Evolutionary conservation across 37 sponge, comb jelly and placozoan species (phyloP).

Genomic region (Halisarca cf. caerulea): DNA sequence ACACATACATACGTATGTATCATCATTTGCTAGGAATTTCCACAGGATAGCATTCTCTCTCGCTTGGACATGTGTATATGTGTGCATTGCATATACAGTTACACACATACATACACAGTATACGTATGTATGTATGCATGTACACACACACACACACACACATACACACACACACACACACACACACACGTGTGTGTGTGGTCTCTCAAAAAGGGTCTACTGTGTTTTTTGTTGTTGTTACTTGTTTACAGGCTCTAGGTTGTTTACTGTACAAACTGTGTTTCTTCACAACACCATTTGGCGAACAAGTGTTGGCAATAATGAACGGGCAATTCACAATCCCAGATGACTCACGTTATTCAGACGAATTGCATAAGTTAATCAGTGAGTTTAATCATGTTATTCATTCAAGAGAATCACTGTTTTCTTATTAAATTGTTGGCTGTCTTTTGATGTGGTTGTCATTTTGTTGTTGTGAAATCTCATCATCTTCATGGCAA

Average conservation of each 20-base stretch:
- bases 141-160: no score
- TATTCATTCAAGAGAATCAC: not conserved
- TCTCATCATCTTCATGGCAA: no score
- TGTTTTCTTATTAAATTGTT: not conserved
- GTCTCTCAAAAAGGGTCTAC: not conserved
- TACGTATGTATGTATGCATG: not conserved
- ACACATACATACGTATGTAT: no score
- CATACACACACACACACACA: not conserved
- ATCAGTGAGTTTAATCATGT: constrained; percentile 62
- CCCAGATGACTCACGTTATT: constrained; percentile 69
- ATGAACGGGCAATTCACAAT: constrained; percentile 74
- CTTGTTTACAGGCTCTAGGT: constrained; percentile 83
- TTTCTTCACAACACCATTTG: constrained; percentile 95
- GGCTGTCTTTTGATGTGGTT: not conserved
- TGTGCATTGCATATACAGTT: no score
- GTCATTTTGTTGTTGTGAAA: no score
- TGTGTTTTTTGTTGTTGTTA: no score
- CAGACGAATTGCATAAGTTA: constrained; percentile 66
- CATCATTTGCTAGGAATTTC: no score
- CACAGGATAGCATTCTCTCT: no score
- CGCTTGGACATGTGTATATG: no score
- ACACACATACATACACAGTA: not conserved
- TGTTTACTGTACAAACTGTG: constrained; percentile 94
- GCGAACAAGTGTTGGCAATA: constrained; percentile 89
- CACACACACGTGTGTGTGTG: not conserved